Base-by-base conservation (phyloP, 1,140 invertebrate genomes). In the Pseudoatta argentina region DNA sequence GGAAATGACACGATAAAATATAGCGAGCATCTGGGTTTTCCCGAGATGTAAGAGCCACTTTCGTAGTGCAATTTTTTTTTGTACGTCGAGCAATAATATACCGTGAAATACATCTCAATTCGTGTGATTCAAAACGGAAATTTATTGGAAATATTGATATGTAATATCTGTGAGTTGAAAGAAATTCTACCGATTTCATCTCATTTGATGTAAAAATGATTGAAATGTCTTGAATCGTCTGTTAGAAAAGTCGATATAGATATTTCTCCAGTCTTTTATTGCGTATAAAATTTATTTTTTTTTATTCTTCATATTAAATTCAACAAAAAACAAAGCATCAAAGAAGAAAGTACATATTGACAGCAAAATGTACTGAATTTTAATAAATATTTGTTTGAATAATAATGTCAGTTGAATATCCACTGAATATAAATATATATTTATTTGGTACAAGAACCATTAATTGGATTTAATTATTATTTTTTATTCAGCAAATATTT, bases 81-180 rank as follows among this genome's bases (percentile, higher is more conserved):
- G 5, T 18, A 57, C 34, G 51, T 51, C 51, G 30, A 57, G 16
- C 24, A 61, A 48, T 39, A 14, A 30, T 18, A 63, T 51, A 44
- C 18, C 3, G 24, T 51, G 30, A 64, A 27, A 83, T 67, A 48
- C 27, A 30, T 53, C 34, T 12, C 53, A 27, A 39, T 24, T 72
- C 18, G 16, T 76, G 51, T n/a, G 51, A 53, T 34, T 82, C 57
- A 44, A 67, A 61, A 75, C 44, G 51, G 53, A 87, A 88, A 83
- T 73, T 73, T 75, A 30, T 66, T n/a, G 48, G 30, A 79, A 66
- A 53, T 53, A 59, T 79, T 21, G 44, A 10, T 63, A 6, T 34
- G 0, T 30, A 69, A 2, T 83, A 66, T 48, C n/a, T 24, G 53
- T 24, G 61, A 12, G 53, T 53, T 48, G 34, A 8, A 21, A 12